Conservation (phyloP, 2,797 vertebrate genomes). For the Microctenopoma steveboyesi region DNA sequence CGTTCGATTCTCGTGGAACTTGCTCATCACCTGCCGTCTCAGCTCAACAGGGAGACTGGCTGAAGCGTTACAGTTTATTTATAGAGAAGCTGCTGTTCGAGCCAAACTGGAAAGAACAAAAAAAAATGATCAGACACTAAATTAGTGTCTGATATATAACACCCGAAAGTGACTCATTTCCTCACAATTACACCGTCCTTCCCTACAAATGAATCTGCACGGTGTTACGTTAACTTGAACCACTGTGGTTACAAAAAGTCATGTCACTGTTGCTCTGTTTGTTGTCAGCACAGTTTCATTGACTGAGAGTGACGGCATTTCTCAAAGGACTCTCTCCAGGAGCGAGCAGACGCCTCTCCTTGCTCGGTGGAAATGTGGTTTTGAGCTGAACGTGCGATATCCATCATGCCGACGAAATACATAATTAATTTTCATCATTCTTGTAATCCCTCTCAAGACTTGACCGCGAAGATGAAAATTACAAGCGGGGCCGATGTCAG, state of each 20-base stretch:
- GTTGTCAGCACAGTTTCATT: constrained; percentile 55
- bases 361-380: constrained; percentile 77
- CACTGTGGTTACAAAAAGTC: constrained; percentile 15
- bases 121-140: too few relatives aligned
- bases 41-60: too few relatives aligned
- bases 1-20: too few relatives aligned
- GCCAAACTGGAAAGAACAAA: too few relatives aligned
- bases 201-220: too few relatives aligned
- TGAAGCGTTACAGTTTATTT: too few relatives aligned
- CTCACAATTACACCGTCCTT: too few relatives aligned
- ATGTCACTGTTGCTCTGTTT: constrained; percentile 43
- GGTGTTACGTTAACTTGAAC: background rate
- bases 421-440: constrained; percentile 80
- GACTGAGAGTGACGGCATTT: constrained; percentile 59
- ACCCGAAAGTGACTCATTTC: too few relatives aligned
- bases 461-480: constrained; percentile 65
- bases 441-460: constrained; percentile 66
- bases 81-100: too few relatives aligned
- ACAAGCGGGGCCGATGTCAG: constrained; percentile 30
- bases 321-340: constrained; percentile 56
- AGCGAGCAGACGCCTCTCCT: constrained; percentile 36
- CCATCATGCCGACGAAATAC: constrained; percentile 79
- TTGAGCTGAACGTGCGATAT: constrained; percentile 67
- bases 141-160: too few relatives aligned
- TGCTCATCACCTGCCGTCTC: too few relatives aligned